Percentiles rank a stretch among this genome's conserved stretches.
These are phyloP conservation scores for Calephelis perditalis DNA, from an alignment of 2,888 invertebrate species.

Conservation along the genomic window DNA sequence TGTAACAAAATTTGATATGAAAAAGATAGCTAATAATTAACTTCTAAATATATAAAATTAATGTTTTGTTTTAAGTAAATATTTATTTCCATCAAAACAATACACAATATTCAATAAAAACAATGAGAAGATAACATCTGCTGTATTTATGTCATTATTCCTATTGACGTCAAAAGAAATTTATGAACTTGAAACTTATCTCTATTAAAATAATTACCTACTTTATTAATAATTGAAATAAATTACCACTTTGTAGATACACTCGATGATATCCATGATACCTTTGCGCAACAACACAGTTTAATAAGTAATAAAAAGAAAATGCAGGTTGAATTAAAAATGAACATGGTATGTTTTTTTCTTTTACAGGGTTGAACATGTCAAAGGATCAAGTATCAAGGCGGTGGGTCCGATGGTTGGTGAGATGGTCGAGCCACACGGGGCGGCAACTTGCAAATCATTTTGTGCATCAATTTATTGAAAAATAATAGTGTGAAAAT, in stretches of 20 bases:
- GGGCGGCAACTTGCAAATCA: conserved; percentile 49
- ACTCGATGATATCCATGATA: conserved; percentile 29
- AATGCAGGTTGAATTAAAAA: conserved; percentile 30
- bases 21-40: neutral
- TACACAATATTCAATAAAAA: conserved; percentile 3
- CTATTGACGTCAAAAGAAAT: neutral
- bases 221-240: conserved; percentile 30
- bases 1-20: too few species aligned
- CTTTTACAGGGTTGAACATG: conserved; percentile 35
- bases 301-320: conserved; percentile 29
- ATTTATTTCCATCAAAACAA: neutral
- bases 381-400: conserved; percentile 41
- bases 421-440: conserved; percentile 46
- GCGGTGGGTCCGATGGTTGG: conserved; percentile 49
- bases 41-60: neutral
- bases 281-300: conserved; percentile 29
- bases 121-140: conserved; percentile 2
- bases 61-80: too few species aligned
- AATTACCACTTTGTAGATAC: conserved; percentile 32
- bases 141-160: neutral
- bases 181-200: conserved; percentile 17
- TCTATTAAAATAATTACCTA: conserved; percentile 23
- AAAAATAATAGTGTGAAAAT: conserved; percentile 63
- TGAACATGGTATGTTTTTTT: conserved; percentile 29
- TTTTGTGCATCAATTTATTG: conserved; percentile 53